These are phyloP conservation scores for Crypturellus undulatus DNA, from an alignment of 2,113 vertebrate species.

Conservation along the genomic window DNA sequence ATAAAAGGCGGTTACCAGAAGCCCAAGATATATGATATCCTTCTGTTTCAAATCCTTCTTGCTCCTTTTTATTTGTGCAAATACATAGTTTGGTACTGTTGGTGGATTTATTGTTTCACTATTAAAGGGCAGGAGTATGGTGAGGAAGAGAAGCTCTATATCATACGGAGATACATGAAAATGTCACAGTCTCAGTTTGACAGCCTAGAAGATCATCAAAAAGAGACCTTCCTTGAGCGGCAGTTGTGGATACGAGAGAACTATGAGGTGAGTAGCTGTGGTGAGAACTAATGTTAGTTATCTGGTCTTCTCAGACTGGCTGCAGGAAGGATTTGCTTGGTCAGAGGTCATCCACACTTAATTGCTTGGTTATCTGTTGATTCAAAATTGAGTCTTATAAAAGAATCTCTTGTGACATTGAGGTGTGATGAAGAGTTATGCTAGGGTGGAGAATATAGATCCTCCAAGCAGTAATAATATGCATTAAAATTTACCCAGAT, in stretches of 20 bases:
- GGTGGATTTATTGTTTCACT: conserved; percentile 92
- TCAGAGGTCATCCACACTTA: neutral
- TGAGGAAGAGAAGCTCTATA: conserved; percentile 90
- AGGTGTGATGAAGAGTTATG: neutral
- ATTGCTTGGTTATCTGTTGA: neutral
- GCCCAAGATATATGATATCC: conserved; percentile 91
- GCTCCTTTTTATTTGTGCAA: conserved; percentile 87
- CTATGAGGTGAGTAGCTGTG: conserved; percentile 84
- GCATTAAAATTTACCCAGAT: neutral
- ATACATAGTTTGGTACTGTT: conserved; percentile 87
- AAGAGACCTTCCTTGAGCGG: conserved; percentile 85
- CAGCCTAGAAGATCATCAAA: conserved; percentile 88
- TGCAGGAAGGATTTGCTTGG: neutral
- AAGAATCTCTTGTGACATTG: neutral
- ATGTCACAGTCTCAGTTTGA: conserved; percentile 97
- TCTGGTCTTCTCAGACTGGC: neutral
- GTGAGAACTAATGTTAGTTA: neutral
- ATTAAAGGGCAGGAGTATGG: conserved; percentile 92
- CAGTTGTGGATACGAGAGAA: conserved; percentile 93
- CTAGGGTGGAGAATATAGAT: neutral
- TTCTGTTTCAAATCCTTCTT: conserved; percentile 91
- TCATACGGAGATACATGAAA: conserved; percentile 93
- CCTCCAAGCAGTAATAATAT: neutral
- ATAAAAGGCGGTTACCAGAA: conserved; percentile 98
- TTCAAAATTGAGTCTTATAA: neutral